Conservation (phyloP, 1,140 invertebrate species). For the roundworm (Caenorhabditis elegans) region WBcel235 BX284603.4:10142501-10143000, state of each 20-base stretch:
- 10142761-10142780: constrained; percentile 51
- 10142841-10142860: constrained; percentile 71
- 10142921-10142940: constrained; percentile 75
- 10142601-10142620: constrained; percentile 48
- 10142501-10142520: neutral
- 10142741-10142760: constrained; percentile 53
- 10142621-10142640: constrained; percentile 40
- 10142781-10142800: constrained; percentile 71
- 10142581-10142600: constrained; percentile 28
- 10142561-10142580: constrained; percentile 33
- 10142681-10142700: neutral
- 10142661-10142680: constrained; percentile 44
- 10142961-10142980: constrained; percentile 39
- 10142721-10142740: constrained; percentile 48
- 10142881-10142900: constrained; percentile 79
- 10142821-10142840: constrained; percentile 81
- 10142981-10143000: neutral
- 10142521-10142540: constrained; percentile 8
- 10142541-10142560: constrained; percentile 29
- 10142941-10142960: constrained; percentile 82
- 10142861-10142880: constrained; percentile 68
- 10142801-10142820: constrained; percentile 79
- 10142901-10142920: constrained; percentile 76
- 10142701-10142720: neutral
- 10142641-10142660: constrained; percentile 45